Evolutionary conservation across 2,113 vertebrate genomes (phyloP).

Genomic region (Lepisosteus osseus): DNA sequence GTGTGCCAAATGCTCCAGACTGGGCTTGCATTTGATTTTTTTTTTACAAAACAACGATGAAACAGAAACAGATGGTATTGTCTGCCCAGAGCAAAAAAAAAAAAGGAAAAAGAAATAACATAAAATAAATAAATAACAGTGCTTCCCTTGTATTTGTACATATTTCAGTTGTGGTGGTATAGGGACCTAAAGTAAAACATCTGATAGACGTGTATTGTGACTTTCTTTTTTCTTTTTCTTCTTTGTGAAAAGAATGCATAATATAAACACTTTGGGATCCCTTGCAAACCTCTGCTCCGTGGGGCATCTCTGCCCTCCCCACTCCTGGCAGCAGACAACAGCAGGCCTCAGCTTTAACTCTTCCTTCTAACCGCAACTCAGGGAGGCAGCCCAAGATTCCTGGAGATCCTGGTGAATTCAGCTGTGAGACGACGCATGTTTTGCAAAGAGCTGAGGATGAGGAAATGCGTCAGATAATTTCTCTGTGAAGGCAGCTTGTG

Average conservation of each 20-base stretch:
- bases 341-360: background rate
- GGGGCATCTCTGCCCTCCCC: background rate
- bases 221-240: conserved; percentile 22
- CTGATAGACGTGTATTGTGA: conserved; percentile 42
- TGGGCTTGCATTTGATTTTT: too few species aligned
- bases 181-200: conserved; percentile 34
- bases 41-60: too few species aligned
- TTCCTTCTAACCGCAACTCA: background rate
- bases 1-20: too few species aligned
- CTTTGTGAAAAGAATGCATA: conserved; percentile 2
- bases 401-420: too few species aligned
- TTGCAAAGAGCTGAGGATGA: too few species aligned
- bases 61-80: conserved; percentile 22
- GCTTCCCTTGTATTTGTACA: background rate
- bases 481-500: too few species aligned
- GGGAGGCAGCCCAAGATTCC: too few species aligned
- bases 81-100: conserved; percentile 1
- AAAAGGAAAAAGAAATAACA: background rate
- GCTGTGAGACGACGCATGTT: too few species aligned
- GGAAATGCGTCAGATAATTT: too few species aligned
- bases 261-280: conserved; percentile 15
- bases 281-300: conserved; percentile 3
- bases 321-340: background rate
- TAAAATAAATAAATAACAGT: conserved; percentile 5
- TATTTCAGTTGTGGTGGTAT: conserved; percentile 26